These are phyloP conservation scores for Peromyscus californicus DNA, from an alignment of 2,113 vertebrate genomes.

Conservation along the genomic window DNA sequence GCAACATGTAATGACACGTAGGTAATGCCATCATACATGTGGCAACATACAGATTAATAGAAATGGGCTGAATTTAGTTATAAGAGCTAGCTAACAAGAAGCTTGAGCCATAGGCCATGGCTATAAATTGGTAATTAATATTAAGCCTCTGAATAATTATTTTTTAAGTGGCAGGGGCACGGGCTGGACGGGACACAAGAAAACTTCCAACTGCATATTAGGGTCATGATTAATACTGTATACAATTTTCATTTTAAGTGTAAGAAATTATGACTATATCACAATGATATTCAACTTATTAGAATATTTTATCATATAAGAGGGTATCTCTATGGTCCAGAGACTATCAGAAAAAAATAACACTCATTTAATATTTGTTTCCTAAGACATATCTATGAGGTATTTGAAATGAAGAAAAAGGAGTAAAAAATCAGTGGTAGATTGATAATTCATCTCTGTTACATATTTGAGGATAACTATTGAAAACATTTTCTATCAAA, in stretches of 20 bases:
- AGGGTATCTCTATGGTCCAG: not conserved
- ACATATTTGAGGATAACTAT: not conserved
- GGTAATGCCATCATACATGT: no score
- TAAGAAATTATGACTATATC: not conserved
- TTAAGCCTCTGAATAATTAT: no score
- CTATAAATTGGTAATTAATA: no score
- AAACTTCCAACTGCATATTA: not conserved
- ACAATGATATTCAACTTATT: not conserved
- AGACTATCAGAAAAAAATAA: not conserved
- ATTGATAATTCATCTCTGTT: not conserved
- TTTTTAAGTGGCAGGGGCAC: no score
- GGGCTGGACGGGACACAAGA: no score
- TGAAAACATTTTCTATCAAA: not conserved
- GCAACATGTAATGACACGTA: no score
- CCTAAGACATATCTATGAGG: not conserved
- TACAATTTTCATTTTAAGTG: not conserved
- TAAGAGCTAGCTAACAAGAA: no score
- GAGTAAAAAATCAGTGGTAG: not conserved
- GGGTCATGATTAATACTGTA: not conserved
- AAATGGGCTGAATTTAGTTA: no score
- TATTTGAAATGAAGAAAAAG: not conserved
- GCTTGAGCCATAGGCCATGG: no score
- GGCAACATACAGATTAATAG: no score
- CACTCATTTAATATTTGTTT: not conserved
- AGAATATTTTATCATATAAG: not conserved